Evolutionary conservation across 2,888 invertebrate species (phyloP).

Genomic region (Diplazon laetatorius): DNA sequence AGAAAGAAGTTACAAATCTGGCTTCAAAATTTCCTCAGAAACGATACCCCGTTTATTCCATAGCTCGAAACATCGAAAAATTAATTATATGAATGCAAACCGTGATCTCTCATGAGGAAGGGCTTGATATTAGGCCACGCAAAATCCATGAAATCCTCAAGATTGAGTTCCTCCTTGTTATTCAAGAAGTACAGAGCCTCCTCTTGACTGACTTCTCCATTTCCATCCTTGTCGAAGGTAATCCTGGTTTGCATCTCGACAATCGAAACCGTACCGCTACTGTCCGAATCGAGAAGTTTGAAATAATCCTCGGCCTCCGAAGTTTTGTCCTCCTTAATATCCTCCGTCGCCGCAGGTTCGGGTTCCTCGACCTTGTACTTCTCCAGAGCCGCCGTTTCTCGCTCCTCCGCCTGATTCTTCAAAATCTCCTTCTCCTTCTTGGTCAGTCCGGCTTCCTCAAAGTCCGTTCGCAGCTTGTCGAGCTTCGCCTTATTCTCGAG

Average conservation of each 20-base stretch:
- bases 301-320: slow-evolving; percentile 90
- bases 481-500: slow-evolving; percentile 89
- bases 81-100: slow-evolving; percentile 81
- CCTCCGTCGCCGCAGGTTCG: slow-evolving; percentile 84
- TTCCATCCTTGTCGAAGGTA: slow-evolving; percentile 94
- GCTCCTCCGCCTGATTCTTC: slow-evolving; percentile 88
- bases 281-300: slow-evolving; percentile 90
- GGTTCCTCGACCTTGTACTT: slow-evolving; percentile 88
- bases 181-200: slow-evolving; percentile 91
- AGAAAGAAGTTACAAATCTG: not conserved
- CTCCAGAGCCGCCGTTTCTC: slow-evolving; percentile 90
- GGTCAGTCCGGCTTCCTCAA: slow-evolving; percentile 90
- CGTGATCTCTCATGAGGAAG: slow-evolving; percentile 89
- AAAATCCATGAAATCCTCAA: slow-evolving; percentile 87
- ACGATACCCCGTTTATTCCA: not conserved
- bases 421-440: slow-evolving; percentile 90
- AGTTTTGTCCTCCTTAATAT: slow-evolving; percentile 83
- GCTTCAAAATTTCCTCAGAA: not conserved
- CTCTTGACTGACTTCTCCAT: slow-evolving; percentile 94
- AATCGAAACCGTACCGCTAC: slow-evolving; percentile 88
- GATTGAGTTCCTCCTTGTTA: slow-evolving; percentile 87
- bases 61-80: not conserved
- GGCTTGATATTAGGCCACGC: slow-evolving; percentile 93
- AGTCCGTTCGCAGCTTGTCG: slow-evolving; percentile 88
- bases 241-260: slow-evolving; percentile 88